Conservation (phyloP, 2,797 vertebrate species). For the Chelon auratus region DNA sequence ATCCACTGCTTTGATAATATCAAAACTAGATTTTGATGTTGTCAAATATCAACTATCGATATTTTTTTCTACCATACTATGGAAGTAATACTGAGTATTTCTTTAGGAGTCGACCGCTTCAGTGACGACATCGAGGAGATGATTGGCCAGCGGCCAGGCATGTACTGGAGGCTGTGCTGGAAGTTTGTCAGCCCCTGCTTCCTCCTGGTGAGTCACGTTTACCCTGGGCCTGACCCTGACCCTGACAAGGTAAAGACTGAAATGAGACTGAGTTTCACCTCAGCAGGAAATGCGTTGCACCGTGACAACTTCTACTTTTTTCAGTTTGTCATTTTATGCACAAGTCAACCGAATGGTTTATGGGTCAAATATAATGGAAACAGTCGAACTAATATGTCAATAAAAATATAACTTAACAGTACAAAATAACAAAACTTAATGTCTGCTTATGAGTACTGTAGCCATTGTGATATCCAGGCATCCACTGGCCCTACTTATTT, state of each 20-base stretch:
- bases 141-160: slow-evolving; percentile 90
- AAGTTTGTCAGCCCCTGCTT: slow-evolving; percentile 95
- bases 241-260: background rate
- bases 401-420: too few species aligned
- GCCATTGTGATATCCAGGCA: too few species aligned
- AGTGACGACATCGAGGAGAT: slow-evolving; percentile 93
- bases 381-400: too few species aligned
- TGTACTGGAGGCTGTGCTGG: slow-evolving; percentile 94
- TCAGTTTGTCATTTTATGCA: too few species aligned
- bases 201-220: slow-evolving; percentile 85
- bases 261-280: background rate
- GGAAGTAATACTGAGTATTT: slow-evolving; percentile 8
- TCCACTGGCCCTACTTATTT: too few species aligned
- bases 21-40: background rate
- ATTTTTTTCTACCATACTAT: background rate
- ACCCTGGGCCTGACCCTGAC: background rate
- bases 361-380: too few species aligned
- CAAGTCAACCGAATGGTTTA: too few species aligned
- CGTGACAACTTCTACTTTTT: too few species aligned
- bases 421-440: too few species aligned
- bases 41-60: too few species aligned
- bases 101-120: slow-evolving; percentile 91
- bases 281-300: background rate
- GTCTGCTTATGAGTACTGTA: too few species aligned
- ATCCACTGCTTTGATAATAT: background rate